Percentiles rank a stretch among this genome's conserved stretches.
Conservation (phyloP, 1,140 invertebrate species). For the Linepithema humile region DNA sequence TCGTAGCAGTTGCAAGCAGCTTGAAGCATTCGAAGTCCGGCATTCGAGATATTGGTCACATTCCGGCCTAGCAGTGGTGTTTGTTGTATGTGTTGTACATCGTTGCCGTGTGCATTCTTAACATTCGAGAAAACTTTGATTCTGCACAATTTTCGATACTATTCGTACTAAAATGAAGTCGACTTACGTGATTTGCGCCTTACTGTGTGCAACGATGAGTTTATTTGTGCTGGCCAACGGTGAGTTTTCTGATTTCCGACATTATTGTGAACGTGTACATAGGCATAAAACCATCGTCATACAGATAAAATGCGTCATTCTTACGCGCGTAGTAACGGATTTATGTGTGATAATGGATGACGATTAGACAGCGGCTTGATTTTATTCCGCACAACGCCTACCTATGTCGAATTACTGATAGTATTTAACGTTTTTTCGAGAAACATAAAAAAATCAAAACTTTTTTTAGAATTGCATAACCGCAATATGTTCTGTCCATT, state of each 20-base stretch:
- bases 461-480: too few species aligned
- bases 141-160: neutral
- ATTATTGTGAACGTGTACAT: neutral
- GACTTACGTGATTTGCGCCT: neutral
- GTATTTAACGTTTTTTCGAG: neutral
- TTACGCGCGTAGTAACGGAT: neutral
- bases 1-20: too few species aligned
- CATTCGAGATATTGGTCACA: neutral
- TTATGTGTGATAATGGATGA: neutral
- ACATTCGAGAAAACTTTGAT: neutral
- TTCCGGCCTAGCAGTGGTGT: neutral
- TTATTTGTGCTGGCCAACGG: neutral
- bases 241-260: neutral
- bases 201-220: conserved; percentile 4
- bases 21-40: too few species aligned
- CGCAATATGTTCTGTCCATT: too few species aligned
- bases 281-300: neutral
- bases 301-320: neutral
- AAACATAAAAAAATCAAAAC: neutral
- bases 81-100: neutral
- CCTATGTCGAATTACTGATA: neutral
- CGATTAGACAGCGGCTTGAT: too few species aligned
- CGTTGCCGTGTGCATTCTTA: neutral
- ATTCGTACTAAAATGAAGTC: conserved; percentile 23
- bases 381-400: neutral